These are phyloP conservation scores for Heterodera carotae DNA, from an alignment of 1,140 invertebrate genomes.

Conservation along the genomic window DNA sequence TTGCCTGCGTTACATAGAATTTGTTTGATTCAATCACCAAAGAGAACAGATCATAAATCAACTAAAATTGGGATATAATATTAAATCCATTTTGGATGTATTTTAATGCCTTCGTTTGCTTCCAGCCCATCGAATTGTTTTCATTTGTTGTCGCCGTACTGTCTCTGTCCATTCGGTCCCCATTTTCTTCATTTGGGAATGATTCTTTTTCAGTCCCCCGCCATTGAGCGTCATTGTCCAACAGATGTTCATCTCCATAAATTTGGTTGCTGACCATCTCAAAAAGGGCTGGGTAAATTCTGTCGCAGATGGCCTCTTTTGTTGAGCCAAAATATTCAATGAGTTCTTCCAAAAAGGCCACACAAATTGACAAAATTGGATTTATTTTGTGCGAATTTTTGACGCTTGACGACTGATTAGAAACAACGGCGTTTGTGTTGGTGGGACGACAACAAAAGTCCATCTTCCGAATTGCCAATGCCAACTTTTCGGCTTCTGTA, in stretches of 20 bases:
- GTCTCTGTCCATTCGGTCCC: neutral
- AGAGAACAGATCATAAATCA: constrained; percentile 16
- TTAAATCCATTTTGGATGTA: neutral
- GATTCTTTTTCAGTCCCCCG: neutral
- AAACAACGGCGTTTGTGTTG: neutral
- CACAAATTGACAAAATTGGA: neutral
- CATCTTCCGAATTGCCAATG: neutral
- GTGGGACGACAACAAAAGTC: neutral
- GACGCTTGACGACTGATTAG: neutral
- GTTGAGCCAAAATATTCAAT: neutral
- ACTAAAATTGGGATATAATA: neutral
- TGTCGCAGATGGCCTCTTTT: neutral
- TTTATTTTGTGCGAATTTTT: neutral
- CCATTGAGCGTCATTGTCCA: neutral
- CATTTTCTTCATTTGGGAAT: neutral
- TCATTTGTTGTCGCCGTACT: neutral
- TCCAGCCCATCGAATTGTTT: neutral
- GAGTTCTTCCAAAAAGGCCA: neutral
- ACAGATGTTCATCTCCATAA: neutral
- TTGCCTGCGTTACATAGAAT: constrained; percentile 10
- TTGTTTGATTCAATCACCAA: constrained; percentile 11
- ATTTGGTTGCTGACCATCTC: neutral
- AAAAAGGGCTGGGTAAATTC: neutral
- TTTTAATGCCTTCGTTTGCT: neutral
- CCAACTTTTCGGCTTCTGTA: neutral